Evolutionary conservation across 2,113 vertebrate genomes (phyloP), one percentile per base, ranked within the genome.

Genomic region (Mesocricetus auratus): DNA sequence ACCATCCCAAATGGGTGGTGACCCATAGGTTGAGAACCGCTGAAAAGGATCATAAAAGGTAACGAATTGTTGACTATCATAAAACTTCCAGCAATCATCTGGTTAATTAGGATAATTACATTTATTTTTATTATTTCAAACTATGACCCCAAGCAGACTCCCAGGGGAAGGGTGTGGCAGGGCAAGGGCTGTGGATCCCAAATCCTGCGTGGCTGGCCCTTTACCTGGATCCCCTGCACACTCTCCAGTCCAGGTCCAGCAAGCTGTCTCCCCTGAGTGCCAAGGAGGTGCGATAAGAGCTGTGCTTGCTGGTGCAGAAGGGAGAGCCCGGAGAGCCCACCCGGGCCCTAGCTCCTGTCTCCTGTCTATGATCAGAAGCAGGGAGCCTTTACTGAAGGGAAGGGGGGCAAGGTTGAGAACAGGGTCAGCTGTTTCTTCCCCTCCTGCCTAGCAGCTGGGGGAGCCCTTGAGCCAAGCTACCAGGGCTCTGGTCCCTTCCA

Each of bases 101-200:
- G 64, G 78, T 90, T 96, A 85, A 88, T 66, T 90, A 81, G 36
- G 39, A 79, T 83, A 82, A 93, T 60, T 87, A 86, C 42, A 64
- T 77, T 78, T 69, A 79, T 82, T 90, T 96, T 92, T 92, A 93
- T 92, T 93, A 90, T 90, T 94, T 95, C 89, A 83, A 97, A 96
- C 85, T 71, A 17, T 17, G 21, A 82, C 89, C 86, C 71, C 33
- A 90, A 92, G 66, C 66, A 89, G 87, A 93, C 68, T 94, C 93
- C 93, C 53, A 90, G 86, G 69, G 86, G 81, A 96, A 75, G 39
- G 92, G 87, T 2, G 12, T 73, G 86, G 73, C n/a, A 3, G 62
- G 89, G 58, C 77, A 90, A 94, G 71, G 79, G 89, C 24, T 56
- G 58, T 29, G 86, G 62, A 66, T 90, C 86, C 90, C 77, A 73